Evolutionary conservation across 2,888 invertebrate genomes (phyloP).

Genomic region (Ophion obscuratus): DNA sequence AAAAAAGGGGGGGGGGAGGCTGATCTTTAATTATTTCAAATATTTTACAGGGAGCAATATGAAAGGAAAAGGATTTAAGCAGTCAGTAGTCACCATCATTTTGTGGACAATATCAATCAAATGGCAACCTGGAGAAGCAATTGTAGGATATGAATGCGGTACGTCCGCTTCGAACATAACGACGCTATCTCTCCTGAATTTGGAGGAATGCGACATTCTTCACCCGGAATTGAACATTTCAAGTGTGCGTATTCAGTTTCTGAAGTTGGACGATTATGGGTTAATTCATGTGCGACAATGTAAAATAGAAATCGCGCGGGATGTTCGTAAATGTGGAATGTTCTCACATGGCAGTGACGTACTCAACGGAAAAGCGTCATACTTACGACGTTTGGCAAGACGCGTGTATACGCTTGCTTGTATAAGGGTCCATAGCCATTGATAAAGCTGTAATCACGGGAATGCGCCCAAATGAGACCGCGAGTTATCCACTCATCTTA

Average conservation of each 20-base stretch:
- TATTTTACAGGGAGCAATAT: too few relatives aligned
- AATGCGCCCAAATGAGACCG: not conserved
- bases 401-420: constrained; percentile 6
- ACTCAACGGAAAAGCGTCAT: constrained; percentile 28
- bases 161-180: too few relatives aligned
- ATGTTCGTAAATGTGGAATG: constrained; percentile 31
- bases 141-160: too few relatives aligned
- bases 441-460: constrained; percentile 9
- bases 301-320: constrained; percentile 30
- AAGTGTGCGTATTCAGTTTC: too few relatives aligned
- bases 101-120: too few relatives aligned
- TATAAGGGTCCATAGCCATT: not conserved
- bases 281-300: constrained; percentile 30
- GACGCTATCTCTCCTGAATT: too few relatives aligned
- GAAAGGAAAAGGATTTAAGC: too few relatives aligned
- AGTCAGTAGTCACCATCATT: not conserved
- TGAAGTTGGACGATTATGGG: constrained; percentile 18
- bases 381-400: constrained; percentile 21
- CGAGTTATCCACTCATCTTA: constrained; percentile 9
- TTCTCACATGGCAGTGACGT: constrained; percentile 35
- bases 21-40: too few relatives aligned
- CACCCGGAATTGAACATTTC: too few relatives aligned
- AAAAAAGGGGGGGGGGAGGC: too few relatives aligned
- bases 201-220: too few relatives aligned
- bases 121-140: too few relatives aligned